Evolutionary conservation across 2,888 invertebrate genomes (phyloP), one percentile per base, ranked within the genome.

Genomic region (Eupithecia abbreviata): DNA sequence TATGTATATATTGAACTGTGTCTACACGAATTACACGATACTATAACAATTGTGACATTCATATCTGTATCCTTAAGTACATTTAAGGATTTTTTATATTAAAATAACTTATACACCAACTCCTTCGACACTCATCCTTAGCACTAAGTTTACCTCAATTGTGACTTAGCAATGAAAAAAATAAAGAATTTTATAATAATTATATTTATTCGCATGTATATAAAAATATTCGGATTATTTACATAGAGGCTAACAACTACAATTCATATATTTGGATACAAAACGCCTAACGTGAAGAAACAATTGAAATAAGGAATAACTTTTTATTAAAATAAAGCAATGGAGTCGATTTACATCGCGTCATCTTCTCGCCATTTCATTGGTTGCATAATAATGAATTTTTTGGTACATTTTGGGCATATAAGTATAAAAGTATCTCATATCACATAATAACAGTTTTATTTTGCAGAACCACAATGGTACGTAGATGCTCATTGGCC

Each of bases 161-260:
- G 51, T 15, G 4, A 4, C 47, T 49, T 49, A 4, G 4, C 51
- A 62, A 62, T 62, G 10, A 62, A 30, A 66, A 15, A 15, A 66
- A 42, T 42, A 66, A 66, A 30, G 3, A 30, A 30, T 12, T 30
- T 30, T 58, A 18, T 58, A 18, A 58, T 18, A 58, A 62, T 62
- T 30, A 30, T 30, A 45, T 71, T 71, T 71, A 75, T 75, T 75
- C 6, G 42, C 42, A 15, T 68, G 45, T 62, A 62, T 68, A 75
- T 71, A 71, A 75, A 75, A 75, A 74, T 71, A 74, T 42, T 71
- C 66, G 12, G 30, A 71, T 66, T 62, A 71, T 66, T 70, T 74
- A 71, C 70, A 74, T 0, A 43, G n/a, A 49, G 43, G 15, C 43
- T 55, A 66, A 65, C 18, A 49, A n/a, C 47, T 66, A 45, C 55